phyloP scores from a whole-genome alignment of 2,888 invertebrate genomes.

The Podabrus alpinus region DNA sequence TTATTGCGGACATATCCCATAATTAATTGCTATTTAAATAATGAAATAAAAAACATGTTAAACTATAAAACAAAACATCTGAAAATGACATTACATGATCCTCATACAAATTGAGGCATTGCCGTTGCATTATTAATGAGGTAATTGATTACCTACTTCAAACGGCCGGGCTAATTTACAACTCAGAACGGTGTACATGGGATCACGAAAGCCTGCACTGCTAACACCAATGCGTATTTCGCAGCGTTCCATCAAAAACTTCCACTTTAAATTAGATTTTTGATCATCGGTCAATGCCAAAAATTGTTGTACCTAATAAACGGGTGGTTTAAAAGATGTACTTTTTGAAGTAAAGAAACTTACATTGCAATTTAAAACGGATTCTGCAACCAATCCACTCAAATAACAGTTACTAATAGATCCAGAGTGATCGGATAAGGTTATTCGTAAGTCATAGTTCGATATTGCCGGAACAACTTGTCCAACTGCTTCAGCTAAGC shows the following conservation, averaged over 20 bases:
- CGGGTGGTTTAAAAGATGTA: not conserved
- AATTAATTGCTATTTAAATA: too few relatives aligned
- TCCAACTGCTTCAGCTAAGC: slow-evolving; percentile 27
- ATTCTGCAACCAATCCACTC: slow-evolving; percentile 62
- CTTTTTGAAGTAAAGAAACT: slow-evolving; percentile 36
- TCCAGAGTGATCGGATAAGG: slow-evolving; percentile 72
- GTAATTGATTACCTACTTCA: slow-evolving; percentile 50
- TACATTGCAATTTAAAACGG: slow-evolving; percentile 63
- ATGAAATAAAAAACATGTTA: too few relatives aligned
- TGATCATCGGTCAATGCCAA: slow-evolving; percentile 58
- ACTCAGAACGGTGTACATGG: slow-evolving; percentile 51
- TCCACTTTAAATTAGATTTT: slow-evolving; percentile 66
- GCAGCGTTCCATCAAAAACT: slow-evolving; percentile 66
- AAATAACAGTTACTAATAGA: slow-evolving; percentile 64
- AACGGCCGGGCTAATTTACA: slow-evolving; percentile 44
- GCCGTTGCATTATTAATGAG: slow-evolving; percentile 47
- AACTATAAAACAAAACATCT: too few relatives aligned
- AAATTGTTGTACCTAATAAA: slow-evolving; percentile 60
- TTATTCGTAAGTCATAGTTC: slow-evolving; percentile 65
- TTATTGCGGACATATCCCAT: too few relatives aligned
- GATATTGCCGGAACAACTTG: slow-evolving; percentile 48
- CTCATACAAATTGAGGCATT: too few relatives aligned
- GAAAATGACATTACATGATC: too few relatives aligned
- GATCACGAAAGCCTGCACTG: slow-evolving; percentile 42
- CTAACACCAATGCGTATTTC: slow-evolving; percentile 59